Evolutionary conservation across 2,888 invertebrate species (phyloP).

Genomic region (Coleophora flavipennella): DNA sequence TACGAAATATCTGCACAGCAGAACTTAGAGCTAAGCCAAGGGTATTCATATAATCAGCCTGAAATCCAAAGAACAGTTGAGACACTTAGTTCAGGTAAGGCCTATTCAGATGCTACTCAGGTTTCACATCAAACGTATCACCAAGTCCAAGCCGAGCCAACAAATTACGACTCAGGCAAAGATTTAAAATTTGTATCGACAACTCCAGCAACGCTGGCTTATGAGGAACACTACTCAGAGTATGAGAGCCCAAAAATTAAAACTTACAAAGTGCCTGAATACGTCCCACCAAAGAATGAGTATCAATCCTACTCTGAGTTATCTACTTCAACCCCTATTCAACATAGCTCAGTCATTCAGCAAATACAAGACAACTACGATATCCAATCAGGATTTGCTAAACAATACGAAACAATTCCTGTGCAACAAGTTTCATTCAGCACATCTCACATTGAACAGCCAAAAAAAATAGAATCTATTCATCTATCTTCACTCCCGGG

Average conservation of each 20-base stretch:
- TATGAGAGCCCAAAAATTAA: constrained; percentile 34
- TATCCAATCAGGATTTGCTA: constrained; percentile 29
- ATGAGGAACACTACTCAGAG: constrained; percentile 53
- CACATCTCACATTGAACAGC: constrained; percentile 36
- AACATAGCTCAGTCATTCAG: constrained; percentile 33
- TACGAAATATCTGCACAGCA: constrained; percentile 34
- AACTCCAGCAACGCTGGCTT: constrained; percentile 47
- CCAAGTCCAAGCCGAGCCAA: constrained; percentile 29
- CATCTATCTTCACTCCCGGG: constrained; percentile 43
- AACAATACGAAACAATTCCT: constrained; percentile 22
- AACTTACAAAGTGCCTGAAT: constrained; percentile 15
- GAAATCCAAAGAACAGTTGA: constrained; percentile 52
- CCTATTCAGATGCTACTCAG: constrained; percentile 51
- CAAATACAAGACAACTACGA: constrained; percentile 35
- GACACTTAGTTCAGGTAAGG: constrained; percentile 27
- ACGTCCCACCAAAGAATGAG: constrained; percentile 34
- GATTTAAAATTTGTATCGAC: constrained; percentile 44
- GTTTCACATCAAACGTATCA: constrained; percentile 60
- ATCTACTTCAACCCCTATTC: constrained; percentile 38
- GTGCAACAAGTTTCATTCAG: constrained; percentile 32
- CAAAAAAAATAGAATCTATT: constrained; percentile 40
- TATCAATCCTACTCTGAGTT: constrained; percentile 35
- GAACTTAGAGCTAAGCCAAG: constrained; percentile 33
- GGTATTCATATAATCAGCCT: constrained; percentile 50
- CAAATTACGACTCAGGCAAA: constrained; percentile 34